A percentile compares a stretch with the other conserved stretches of the same genome.
Conservation (phyloP, 2,797 vertebrate genomes). For the Clarias fuscus region DNA sequence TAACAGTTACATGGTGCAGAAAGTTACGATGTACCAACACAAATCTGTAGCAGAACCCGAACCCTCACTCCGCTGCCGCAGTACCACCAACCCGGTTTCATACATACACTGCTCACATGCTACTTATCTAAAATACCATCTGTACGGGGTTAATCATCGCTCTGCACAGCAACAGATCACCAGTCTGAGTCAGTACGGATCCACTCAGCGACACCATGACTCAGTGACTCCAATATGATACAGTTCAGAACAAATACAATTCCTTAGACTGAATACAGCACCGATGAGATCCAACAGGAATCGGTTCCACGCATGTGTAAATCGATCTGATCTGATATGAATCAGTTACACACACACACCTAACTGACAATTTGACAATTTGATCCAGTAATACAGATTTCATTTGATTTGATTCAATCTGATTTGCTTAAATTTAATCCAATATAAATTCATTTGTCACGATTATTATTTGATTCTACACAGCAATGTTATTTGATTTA, state of each 20-base stretch:
- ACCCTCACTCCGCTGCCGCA: background rate
- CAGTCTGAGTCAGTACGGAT: background rate
- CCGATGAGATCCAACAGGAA: background rate
- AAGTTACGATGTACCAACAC: background rate
- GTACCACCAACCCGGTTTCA: background rate
- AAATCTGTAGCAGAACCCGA: background rate
- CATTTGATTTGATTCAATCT: background rate
- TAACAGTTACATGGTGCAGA: constrained; percentile 7
- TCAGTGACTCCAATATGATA: background rate
- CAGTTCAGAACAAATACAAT: background rate
- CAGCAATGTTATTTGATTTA: too few species aligned
- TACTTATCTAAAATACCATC: background rate
- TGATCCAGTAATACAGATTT: background rate
- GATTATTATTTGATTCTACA: background rate
- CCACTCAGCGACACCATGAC: background rate
- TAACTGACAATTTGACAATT: too few species aligned
- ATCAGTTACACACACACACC: background rate
- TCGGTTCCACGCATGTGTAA: background rate
- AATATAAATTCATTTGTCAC: background rate
- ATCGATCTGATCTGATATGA: background rate
- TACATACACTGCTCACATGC: background rate
- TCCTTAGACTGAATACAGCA: background rate
- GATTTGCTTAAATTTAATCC: background rate
- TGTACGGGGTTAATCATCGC: background rate
- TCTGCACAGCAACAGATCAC: background rate